Base-by-base conservation (phyloP, 2,113 vertebrate species). In the Macquaria ambigua region DNA sequence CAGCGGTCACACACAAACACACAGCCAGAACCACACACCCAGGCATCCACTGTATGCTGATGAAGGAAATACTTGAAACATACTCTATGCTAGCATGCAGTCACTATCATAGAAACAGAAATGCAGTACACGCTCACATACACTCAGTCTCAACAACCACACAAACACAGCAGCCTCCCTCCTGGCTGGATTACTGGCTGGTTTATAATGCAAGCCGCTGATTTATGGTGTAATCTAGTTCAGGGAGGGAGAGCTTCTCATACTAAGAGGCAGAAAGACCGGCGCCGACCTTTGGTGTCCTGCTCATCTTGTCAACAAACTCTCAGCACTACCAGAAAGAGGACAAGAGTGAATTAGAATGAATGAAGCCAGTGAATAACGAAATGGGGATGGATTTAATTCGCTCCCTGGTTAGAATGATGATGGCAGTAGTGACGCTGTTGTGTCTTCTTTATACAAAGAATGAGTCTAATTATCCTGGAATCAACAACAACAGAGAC, bases 181-280 rank as follows among this genome's bases (percentile, higher is more conserved):
- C 52, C 53, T 16, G 41, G 69, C 82, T 61, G 69, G 84, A 89
- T 76, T 78, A 81, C 53, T 73, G 64, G 25, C 48, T 68, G 79
- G 28, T 12, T 87, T 80, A 62, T 58, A 71, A 28, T 59, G 76
- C 68, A 58, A 71, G 56, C 53, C 0, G 21, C 77, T 91, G 79
- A 91, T 87, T 87, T 84, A 84, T 80, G 76, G 43, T 77, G 82
- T 87, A 89, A 89, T 91, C 87, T 89, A 81, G 70, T 78, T 83
- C 53, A 82, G 79, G 66, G 76, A 81, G 76, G 61, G 3, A 82
- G 81, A 56, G 79, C 84, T 59, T 59, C 78, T 73, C 61, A 78
- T 63, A 64, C 74, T 37, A 73, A 81, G 77, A 81, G 59, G 83
- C 82, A 87, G 79, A 77, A 62, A 74, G 76, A 52, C 82, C 76